Conservation (phyloP, 2,888 invertebrate species). For the Limnephilus marmoratus region DNA sequence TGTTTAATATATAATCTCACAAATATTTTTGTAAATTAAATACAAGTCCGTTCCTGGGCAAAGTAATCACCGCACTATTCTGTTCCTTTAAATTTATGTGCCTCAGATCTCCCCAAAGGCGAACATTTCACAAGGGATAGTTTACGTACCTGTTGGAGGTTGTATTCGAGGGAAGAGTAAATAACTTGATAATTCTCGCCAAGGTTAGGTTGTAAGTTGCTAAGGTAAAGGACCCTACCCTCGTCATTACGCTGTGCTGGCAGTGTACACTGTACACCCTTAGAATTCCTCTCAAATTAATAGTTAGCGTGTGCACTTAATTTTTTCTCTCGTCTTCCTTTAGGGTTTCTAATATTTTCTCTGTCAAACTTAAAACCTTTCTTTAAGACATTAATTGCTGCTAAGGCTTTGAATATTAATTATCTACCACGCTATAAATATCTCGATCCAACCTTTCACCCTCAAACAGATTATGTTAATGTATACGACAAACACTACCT, state of each 20-base stretch:
- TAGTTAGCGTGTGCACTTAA: background rate
- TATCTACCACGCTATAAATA: background rate
- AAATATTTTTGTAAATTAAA: background rate
- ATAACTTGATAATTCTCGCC: constrained; percentile 51
- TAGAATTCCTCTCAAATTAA: constrained; percentile 20
- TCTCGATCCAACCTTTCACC: background rate
- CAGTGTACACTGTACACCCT: background rate
- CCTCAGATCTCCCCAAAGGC: background rate
- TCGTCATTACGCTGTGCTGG: constrained; percentile 37
- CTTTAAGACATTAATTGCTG: background rate
- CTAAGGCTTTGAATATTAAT: background rate
- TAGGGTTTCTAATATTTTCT: background rate
- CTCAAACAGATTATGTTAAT: background rate
- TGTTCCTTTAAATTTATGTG: background rate
- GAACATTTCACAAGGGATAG: constrained; percentile 28
- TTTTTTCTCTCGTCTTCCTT: background rate
- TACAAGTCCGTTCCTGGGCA: background rate
- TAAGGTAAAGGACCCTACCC: constrained; percentile 45
- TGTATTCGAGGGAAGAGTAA: constrained; percentile 59
- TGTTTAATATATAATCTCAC: background rate
- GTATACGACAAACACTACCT: background rate
- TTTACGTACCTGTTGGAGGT: constrained; percentile 48
- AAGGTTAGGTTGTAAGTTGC: constrained; percentile 39
- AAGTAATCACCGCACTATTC: background rate
- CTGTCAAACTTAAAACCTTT: background rate